These are phyloP conservation scores for Microctenopoma steveboyesi DNA, from an alignment of 2,797 vertebrate genomes.

Conservation along the genomic window DNA sequence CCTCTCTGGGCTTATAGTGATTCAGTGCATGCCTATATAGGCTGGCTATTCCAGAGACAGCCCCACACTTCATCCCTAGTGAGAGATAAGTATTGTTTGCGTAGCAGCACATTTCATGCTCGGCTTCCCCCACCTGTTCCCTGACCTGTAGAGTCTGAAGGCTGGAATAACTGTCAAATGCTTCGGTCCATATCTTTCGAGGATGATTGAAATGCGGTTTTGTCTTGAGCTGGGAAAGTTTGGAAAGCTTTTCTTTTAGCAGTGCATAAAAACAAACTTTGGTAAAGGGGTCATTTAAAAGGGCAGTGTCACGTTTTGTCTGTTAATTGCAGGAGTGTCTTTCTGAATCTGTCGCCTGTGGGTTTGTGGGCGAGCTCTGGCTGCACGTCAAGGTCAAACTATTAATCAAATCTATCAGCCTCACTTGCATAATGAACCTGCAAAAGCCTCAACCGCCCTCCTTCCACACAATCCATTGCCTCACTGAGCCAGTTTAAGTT, in stretches of 20 bases:
- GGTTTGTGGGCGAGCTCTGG: conserved; percentile 40
- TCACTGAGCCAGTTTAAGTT: conserved; percentile 45
- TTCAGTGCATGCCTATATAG: conserved; percentile 63
- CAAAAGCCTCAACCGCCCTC: background rate
- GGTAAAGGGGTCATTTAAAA: conserved; percentile 32
- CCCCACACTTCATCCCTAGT: conserved; percentile 67
- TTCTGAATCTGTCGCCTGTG: conserved; percentile 44
- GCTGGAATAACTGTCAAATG: conserved; percentile 69
- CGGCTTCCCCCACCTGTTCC: conserved; percentile 77
- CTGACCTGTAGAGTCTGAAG: conserved; percentile 75
- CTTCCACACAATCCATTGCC: background rate
- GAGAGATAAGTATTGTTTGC: conserved; percentile 82
- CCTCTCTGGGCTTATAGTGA: conserved; percentile 55
- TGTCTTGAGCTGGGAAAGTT: conserved; percentile 38
- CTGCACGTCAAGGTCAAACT: conserved; percentile 69
- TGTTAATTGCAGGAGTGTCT: conserved; percentile 25
- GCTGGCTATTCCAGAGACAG: conserved; percentile 61
- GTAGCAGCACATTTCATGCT: conserved; percentile 81
- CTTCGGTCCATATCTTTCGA: conserved; percentile 46
- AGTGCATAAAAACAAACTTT: conserved; percentile 45
- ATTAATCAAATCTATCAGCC: conserved; percentile 68
- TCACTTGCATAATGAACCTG: conserved; percentile 73
- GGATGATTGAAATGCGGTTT: conserved; percentile 58
- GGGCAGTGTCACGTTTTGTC: background rate
- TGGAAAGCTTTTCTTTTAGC: conserved; percentile 8